Evolutionary conservation across 1,140 invertebrate genomes (phyloP).

Genomic region (Neomicropteryx cornuta): DNA sequence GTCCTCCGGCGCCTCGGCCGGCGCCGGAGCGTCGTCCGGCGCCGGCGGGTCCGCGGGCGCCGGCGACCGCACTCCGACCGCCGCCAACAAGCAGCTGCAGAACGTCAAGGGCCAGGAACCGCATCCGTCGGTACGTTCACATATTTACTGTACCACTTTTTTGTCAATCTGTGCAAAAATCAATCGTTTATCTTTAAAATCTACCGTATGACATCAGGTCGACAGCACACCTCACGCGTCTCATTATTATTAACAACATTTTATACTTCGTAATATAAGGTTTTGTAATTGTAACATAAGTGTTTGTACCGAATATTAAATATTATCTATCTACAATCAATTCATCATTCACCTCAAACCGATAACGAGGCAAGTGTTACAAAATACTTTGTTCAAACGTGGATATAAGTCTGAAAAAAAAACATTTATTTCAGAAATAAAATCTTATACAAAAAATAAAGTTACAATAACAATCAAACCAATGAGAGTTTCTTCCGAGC

Average conservation of each 20-base stretch:
- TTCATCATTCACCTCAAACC: too few relatives aligned
- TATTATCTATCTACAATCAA: too few relatives aligned
- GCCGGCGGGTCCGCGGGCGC: slow-evolving; percentile 39
- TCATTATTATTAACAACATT: too few relatives aligned
- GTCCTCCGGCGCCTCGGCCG: slow-evolving; percentile 20
- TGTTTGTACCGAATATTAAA: neutral
- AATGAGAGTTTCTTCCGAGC: too few relatives aligned
- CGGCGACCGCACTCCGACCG: slow-evolving; percentile 49
- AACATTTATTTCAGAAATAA: too few relatives aligned
- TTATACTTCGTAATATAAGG: slow-evolving; percentile 2
- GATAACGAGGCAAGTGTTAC: too few relatives aligned
- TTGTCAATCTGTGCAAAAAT: slow-evolving; percentile 4
- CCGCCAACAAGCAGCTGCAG: slow-evolving; percentile 58
- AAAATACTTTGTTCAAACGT: slow-evolving; percentile 3
- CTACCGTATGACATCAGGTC: neutral
- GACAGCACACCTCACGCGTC: slow-evolving; percentile 1
- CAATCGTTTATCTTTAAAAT: neutral
- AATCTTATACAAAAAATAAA: too few relatives aligned
- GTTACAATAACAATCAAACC: too few relatives aligned
- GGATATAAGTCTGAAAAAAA: neutral
- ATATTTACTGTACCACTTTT: slow-evolving; percentile 7
- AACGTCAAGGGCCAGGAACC: slow-evolving; percentile 58
- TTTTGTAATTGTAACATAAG: slow-evolving; percentile 8
- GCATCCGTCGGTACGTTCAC: slow-evolving; percentile 63
- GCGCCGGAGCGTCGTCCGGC: slow-evolving; percentile 24